Conservation (phyloP, 2,888 invertebrate species). For the Platypus cylindrus region DNA sequence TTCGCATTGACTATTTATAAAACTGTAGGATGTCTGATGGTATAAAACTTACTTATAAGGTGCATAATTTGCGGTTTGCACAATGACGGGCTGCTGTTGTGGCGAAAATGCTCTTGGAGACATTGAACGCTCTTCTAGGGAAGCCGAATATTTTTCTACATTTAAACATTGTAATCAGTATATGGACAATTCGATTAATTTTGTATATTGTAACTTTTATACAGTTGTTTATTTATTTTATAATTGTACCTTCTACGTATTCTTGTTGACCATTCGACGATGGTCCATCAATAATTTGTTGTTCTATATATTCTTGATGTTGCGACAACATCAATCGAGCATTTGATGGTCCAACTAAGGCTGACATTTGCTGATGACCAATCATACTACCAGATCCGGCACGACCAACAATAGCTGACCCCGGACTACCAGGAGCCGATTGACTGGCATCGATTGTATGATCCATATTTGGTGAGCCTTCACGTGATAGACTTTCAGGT, state of each 20-base stretch:
- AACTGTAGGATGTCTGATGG: background rate
- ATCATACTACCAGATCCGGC: slow-evolving; percentile 34
- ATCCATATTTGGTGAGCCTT: slow-evolving; percentile 83
- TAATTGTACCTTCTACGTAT: slow-evolving; percentile 28
- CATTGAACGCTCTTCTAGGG: slow-evolving; percentile 42
- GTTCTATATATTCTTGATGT: slow-evolving; percentile 10
- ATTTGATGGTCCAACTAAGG: slow-evolving; percentile 37
- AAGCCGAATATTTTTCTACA: slow-evolving; percentile 41
- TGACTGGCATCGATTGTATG: slow-evolving; percentile 39
- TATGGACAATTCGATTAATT: background rate
- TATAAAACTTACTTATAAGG: slow-evolving; percentile 38
- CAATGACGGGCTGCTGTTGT: slow-evolving; percentile 49
- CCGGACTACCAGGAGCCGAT: slow-evolving; percentile 38
- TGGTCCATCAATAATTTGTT: slow-evolving; percentile 10
- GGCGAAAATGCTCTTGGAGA: slow-evolving; percentile 45
- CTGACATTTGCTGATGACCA: slow-evolving; percentile 38
- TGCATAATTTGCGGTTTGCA: slow-evolving; percentile 43
- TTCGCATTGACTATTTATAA: background rate
- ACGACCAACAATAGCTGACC: slow-evolving; percentile 29
- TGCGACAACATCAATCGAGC: slow-evolving; percentile 44
- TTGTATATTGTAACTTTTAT: background rate
- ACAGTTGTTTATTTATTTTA: background rate
- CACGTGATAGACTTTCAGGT: slow-evolving; percentile 70
- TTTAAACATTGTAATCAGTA: slow-evolving; percentile 23
- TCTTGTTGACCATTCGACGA: slow-evolving; percentile 31